Conservation (phyloP, 2,888 invertebrate genomes). For the Harpalus rubripes region DNA sequence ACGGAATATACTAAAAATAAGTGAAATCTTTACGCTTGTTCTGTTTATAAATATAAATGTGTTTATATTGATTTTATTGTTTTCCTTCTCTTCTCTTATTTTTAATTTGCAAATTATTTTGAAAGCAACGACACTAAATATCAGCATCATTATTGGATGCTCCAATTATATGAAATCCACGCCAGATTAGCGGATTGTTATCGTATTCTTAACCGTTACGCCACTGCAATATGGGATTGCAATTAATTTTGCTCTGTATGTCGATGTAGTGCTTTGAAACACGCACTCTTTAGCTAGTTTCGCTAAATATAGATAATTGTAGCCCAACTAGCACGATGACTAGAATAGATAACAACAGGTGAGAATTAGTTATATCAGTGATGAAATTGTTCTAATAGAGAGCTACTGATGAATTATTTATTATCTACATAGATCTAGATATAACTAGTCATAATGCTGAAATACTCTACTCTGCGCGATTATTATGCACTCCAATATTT, state of each 20-base stretch:
- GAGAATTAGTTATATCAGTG: conserved; percentile 22
- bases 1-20: no score
- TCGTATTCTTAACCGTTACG: conserved; percentile 52
- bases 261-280: conserved; percentile 45
- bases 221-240: conserved; percentile 45
- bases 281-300: conserved; percentile 49
- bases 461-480: background rate
- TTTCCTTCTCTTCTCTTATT: background rate
- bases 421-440: conserved; percentile 1
- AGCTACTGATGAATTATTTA: background rate
- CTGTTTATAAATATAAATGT: no score
- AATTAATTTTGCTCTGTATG: conserved; percentile 45
- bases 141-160: background rate
- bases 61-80: no score
- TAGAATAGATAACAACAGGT: conserved; percentile 41
- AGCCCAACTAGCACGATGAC: conserved; percentile 16
- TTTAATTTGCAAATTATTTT: background rate
- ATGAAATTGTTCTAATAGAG: conserved; percentile 16
- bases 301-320: conserved; percentile 33
- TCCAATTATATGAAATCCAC: conserved; percentile 19
- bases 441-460: background rate
- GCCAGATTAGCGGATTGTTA: conserved; percentile 37
- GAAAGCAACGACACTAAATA: background rate
- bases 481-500: no score
- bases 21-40: no score